These are phyloP conservation scores for Phocoena phocoena DNA, from an alignment of 2,113 vertebrate species.

Conservation along the genomic window DNA sequence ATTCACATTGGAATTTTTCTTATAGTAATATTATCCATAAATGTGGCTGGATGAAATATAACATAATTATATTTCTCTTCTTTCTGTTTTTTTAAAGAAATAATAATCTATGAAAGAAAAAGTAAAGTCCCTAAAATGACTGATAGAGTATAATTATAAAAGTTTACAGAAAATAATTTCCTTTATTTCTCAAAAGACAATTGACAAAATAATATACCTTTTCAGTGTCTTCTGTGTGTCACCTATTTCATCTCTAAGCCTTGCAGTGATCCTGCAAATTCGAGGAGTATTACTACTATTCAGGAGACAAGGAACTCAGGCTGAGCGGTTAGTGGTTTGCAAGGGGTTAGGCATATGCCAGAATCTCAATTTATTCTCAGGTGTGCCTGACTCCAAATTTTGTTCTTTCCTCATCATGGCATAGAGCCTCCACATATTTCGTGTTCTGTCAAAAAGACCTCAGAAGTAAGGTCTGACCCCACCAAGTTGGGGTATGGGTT, in stretches of 20 bases:
- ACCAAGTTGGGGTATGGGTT: background rate
- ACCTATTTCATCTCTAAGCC: background rate
- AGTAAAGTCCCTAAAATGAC: background rate
- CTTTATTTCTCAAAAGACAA: background rate
- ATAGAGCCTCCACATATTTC: background rate
- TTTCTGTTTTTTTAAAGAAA: background rate
- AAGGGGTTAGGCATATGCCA: background rate
- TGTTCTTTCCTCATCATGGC: background rate
- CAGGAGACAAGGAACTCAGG: background rate
- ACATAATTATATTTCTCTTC: background rate
- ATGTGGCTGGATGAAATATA: background rate
- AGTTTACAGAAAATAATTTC: background rate
- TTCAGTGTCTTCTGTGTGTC: background rate
- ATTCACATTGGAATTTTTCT: background rate
- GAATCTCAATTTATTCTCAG: background rate
- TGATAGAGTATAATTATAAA: background rate
- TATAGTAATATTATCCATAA: constrained; percentile 3
- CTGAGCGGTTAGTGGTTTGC: background rate
- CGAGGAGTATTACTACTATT: background rate
- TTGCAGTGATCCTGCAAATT: background rate
- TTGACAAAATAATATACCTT: background rate
- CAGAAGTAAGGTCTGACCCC: background rate
- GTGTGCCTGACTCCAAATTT: background rate
- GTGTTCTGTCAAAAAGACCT: background rate
- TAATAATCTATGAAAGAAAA: background rate